Evolutionary conservation across 2,888 invertebrate species (phyloP).

Genomic region (Tortricodes alternella): DNA sequence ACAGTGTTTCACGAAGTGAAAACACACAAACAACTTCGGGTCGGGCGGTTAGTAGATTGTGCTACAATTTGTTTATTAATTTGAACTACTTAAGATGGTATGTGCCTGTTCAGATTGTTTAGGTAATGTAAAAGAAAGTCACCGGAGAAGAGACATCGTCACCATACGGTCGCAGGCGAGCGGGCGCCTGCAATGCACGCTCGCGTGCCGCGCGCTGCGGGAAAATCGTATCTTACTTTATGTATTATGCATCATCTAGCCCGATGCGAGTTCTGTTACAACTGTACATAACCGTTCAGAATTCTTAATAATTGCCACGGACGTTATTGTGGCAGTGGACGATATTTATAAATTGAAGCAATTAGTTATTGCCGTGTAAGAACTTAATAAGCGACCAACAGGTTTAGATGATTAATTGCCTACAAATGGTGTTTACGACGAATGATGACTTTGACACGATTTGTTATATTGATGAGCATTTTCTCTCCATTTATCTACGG

Average conservation of each 20-base stretch:
- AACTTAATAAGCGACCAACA: neutral
- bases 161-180: slow-evolving; percentile 59
- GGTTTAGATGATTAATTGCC: slow-evolving; percentile 18
- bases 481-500: slow-evolving; percentile 18
- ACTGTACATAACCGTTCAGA: slow-evolving; percentile 41
- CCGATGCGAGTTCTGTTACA: slow-evolving; percentile 42
- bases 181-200: slow-evolving; percentile 58
- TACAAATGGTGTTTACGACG: slow-evolving; percentile 2
- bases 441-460: slow-evolving; percentile 11
- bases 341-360: slow-evolving; percentile 6
- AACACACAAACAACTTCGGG: too few relatives aligned
- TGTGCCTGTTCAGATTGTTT: slow-evolving; percentile 16
- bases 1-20: too few relatives aligned
- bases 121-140: slow-evolving; percentile 61
- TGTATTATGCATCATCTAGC: slow-evolving; percentile 58
- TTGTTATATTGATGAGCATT: slow-evolving; percentile 19
- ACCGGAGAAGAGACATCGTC: slow-evolving; percentile 56
- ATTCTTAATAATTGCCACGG: slow-evolving; percentile 19
- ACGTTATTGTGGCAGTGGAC: neutral
- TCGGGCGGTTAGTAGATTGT: neutral
- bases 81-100: neutral
- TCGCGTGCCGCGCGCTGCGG: slow-evolving; percentile 55
- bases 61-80: neutral
- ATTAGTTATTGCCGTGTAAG: neutral
- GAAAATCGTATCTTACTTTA: slow-evolving; percentile 64